Base-by-base conservation (phyloP, 2,888 invertebrate genomes). In the Pyrocoelia pectoralis region DNA sequence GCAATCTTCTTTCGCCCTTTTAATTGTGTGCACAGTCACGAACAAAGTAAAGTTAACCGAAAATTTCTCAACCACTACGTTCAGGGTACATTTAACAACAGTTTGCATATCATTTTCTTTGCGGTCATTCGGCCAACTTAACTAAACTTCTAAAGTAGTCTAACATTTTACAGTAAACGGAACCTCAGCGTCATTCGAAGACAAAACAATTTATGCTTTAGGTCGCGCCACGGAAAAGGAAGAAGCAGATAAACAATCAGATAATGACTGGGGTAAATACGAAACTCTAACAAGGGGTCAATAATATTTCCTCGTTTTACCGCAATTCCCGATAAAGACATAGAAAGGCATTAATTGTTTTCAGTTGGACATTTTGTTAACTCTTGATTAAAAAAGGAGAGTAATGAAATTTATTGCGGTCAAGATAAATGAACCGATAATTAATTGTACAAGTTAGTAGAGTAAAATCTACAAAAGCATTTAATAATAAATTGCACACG, bases 261-360 rank as follows among this genome's bases (percentile, higher is more conserved):
- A 24, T 24, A 24, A 24, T 24, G 24, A 24, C 24, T 24, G 49
- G 66, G 58, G 65, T 63, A 69, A 69, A 69, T 63, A 65, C 64
- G 15, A 59, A 61, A 49, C 56, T 53, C 62, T 66, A 63, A 68
- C 67, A 57, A 66, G 68, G 62, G 65, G 69, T 68, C 68, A 68
- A 68, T 66, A 66, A 55, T 43, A 58, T 49, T 56, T 58, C 52
- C 66, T 24, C 24, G 24, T 5, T 6, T 24, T 24, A 24, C 24
- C 24, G 6, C 24, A 50, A n/a, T 58, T 38, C 38, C 50, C 29
- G 41, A 29, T 19, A 51, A 24, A 33, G 43, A 59, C 59, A 43
- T 49, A 17, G 53, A 18, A 53, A 40, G 9, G 9, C 29, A 29
- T 29, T 29, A 6, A 29, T 40, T 4, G 14, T 4, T 40, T 13